phyloP scores from a whole-genome alignment of 2,797 vertebrate species.

The Spea hammondii region DNA sequence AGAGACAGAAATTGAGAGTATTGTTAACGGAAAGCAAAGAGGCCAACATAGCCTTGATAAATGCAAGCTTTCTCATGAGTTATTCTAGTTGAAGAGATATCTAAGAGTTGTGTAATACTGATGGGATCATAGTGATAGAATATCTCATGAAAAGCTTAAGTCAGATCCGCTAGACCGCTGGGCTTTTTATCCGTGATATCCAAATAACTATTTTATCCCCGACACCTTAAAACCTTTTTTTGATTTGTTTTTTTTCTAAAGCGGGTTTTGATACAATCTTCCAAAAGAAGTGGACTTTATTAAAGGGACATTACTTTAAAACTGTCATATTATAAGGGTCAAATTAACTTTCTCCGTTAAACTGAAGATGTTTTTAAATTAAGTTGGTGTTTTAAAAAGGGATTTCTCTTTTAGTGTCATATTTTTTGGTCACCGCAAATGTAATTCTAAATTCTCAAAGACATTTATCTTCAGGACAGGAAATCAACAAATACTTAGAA shows the following conservation, averaged over 20 bases:
- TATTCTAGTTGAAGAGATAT: slow-evolving; percentile 56
- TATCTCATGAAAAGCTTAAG: slow-evolving; percentile 31
- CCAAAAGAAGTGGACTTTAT: slow-evolving; percentile 31
- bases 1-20: slow-evolving; percentile 73
- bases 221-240: slow-evolving; percentile 33
- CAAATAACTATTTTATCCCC: slow-evolving; percentile 43
- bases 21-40: slow-evolving; percentile 59
- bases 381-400: no score
- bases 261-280: slow-evolving; percentile 53
- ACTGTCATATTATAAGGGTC: no score
- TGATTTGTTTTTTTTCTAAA: slow-evolving; percentile 31
- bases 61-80: slow-evolving; percentile 62
- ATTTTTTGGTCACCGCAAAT: no score
- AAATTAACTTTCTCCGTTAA: no score
- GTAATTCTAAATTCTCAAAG: no score
- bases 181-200: background rate
- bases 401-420: no score
- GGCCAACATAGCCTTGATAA: slow-evolving; percentile 61
- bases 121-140: slow-evolving; percentile 50
- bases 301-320: background rate
- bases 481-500: no score
- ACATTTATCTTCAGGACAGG: no score
- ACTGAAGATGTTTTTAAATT: no score
- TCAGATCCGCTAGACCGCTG: slow-evolving; percentile 40
- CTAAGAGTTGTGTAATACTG: slow-evolving; percentile 59